Evolutionary conservation across 2,797 vertebrate genomes (phyloP).

Genomic region (Chaunax sp.): DNA sequence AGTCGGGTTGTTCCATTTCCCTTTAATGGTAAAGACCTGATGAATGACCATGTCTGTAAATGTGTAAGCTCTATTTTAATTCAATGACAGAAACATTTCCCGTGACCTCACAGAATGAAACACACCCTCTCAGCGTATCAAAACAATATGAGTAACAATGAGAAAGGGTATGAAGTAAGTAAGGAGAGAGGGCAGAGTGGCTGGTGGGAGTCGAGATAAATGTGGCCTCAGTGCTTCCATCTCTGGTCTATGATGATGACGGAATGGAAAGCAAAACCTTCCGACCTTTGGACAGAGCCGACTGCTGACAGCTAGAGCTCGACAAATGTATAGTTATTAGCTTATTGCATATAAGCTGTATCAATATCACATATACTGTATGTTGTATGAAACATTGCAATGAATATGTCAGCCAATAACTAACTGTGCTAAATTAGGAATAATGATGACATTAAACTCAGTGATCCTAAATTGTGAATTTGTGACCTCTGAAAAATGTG

Average conservation of each 20-base stretch:
- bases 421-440: no score
- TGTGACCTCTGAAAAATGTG: no score
- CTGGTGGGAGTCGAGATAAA: conserved; percentile 39
- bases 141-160: conserved; percentile 64
- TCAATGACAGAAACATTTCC: conserved; percentile 55
- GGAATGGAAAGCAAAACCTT: conserved; percentile 21
- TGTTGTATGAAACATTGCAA: no score
- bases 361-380: no score
- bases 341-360: no score
- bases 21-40: conserved; percentile 44
- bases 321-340: no score
- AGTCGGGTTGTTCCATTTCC: conserved; percentile 16
- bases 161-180: conserved; percentile 53
- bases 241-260: conserved; percentile 4
- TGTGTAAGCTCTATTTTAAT: conserved; percentile 64
- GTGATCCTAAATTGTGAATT: no score
- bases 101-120: conserved; percentile 60
- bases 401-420: no score
- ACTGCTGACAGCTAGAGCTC: no score
- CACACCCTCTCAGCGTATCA: conserved; percentile 49
- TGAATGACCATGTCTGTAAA: conserved; percentile 49
- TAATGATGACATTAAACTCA: no score
- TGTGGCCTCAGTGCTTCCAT: conserved; percentile 13
- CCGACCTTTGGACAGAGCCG: conserved; percentile 11
- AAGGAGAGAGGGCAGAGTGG: conserved; percentile 36